Evolutionary conservation across 1,140 invertebrate species (phyloP), one percentile per base, ranked within the genome.

Genomic region (Zaprionus davidi): DNA sequence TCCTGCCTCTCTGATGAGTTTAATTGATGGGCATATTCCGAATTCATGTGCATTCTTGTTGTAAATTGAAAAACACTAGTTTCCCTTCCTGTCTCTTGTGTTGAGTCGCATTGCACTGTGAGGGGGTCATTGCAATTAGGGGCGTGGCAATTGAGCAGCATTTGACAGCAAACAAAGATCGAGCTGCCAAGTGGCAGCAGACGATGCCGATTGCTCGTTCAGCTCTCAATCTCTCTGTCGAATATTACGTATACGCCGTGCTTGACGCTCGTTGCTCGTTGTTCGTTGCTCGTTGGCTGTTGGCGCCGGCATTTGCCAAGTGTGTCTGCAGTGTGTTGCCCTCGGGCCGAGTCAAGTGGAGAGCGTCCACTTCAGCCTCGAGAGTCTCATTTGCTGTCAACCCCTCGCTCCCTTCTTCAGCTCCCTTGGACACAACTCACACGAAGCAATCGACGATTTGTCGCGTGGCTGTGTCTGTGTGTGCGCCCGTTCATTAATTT

Each of bases 231-330:
- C 15, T 44, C n/a, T 20, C n/a, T 36, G 55, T 67, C 51, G 64
- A 78, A 84, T 85, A 86, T 85, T 67, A 86, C 72, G 71, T 71
- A 84, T 78, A 85, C 81, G 81, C 81, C 81, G 71, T 55, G 81
- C 5, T 51, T 36, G 44, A 63, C 15, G 63, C 41, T 57, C 56
- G 58, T 38, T 68, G 63, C 70, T 46, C 22, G 15, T 38, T 68
- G 63, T 63, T 46, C 22, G 15, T 38, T 68, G 63, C 70, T 46
- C 22, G 15, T 41, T 28, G 70, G 3, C 46, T 85, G 78, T 70
- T 85, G 82, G 82, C 79, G 82, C 82, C 82, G 82, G 67, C 82
- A 75, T 85, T 74, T 58, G 63, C 65, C 41, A 81, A 84, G 73
- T 83, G 81, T 73, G 46, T 49, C 46, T 49, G 46, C 46, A 22